phyloP scores from a whole-genome alignment of 1,140 invertebrate species.

The Trachymyrmex septentrionalis region DNA sequence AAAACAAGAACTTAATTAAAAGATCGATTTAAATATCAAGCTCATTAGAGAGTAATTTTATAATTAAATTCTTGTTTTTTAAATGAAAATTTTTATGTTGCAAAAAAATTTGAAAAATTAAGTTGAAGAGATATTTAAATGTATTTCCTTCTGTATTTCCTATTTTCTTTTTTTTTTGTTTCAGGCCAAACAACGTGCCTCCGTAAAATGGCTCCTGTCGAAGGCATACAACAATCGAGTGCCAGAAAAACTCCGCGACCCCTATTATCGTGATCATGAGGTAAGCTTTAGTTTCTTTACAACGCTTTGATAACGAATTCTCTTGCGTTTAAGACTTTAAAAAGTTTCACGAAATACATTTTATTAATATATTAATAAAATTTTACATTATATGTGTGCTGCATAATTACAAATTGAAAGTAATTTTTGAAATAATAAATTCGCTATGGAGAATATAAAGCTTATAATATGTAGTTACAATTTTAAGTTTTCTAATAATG shows the following conservation, averaged over 20 bases:
- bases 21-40: not conserved
- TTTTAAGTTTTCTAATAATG: not conserved
- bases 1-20: slow-evolving; percentile 14
- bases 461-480: not conserved
- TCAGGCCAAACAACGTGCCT: slow-evolving; percentile 98
- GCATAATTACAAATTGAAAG: not conserved
- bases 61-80: not conserved
- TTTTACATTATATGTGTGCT: not conserved
- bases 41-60: not conserved
- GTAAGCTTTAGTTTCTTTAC: slow-evolving; percentile 85
- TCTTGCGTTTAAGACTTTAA: not conserved
- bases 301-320: not conserved
- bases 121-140: not conserved
- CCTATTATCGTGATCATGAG: slow-evolving; percentile 98
- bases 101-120: too few species aligned
- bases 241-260: slow-evolving; percentile 96
- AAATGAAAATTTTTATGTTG: not conserved
- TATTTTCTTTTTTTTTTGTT: slow-evolving; percentile 84
- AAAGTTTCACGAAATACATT: not conserved
- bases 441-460: not conserved
- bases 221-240: slow-evolving; percentile 98
- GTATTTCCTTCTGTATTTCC: not conserved
- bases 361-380: slow-evolving; percentile 6
- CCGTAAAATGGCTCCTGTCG: slow-evolving; percentile 98
- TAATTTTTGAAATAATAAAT: slow-evolving; percentile 10